phyloP scores from a whole-genome alignment of 1,140 invertebrate genomes.

The Nasonia longicornis region DNA sequence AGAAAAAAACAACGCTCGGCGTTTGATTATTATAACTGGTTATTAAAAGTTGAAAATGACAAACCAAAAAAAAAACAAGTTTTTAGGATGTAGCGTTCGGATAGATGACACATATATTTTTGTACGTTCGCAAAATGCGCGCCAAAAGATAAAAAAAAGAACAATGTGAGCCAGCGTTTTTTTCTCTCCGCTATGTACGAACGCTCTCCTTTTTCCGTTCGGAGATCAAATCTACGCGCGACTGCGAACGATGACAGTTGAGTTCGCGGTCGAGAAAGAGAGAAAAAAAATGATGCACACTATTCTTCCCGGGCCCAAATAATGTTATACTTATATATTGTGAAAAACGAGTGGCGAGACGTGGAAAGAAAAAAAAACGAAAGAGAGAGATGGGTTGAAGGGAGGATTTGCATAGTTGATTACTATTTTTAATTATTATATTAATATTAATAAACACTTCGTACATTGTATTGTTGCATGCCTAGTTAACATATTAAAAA shows the following conservation, averaged over 20 bases:
- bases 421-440: slow-evolving; percentile 64
- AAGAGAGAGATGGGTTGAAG: slow-evolving; percentile 27
- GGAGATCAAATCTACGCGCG: slow-evolving; percentile 6
- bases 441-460: slow-evolving; percentile 55
- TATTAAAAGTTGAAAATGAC: slow-evolving; percentile 43
- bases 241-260: too few species aligned
- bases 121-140: slow-evolving; percentile 64
- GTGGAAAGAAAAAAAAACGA: slow-evolving; percentile 47
- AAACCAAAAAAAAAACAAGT: slow-evolving; percentile 55
- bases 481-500: slow-evolving; percentile 64
- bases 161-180: slow-evolving; percentile 44
- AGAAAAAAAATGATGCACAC: slow-evolving; percentile 51
- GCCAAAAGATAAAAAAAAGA: slow-evolving; percentile 45
- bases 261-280: not conserved
- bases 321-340: slow-evolving; percentile 59
- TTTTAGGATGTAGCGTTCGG: slow-evolving; percentile 66
- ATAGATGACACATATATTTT: slow-evolving; percentile 69
- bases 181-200: slow-evolving; percentile 37
- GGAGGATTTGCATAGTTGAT: slow-evolving; percentile 53
- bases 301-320: slow-evolving; percentile 67
- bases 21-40: slow-evolving; percentile 56
- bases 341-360: not conserved
- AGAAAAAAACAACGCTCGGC: slow-evolving; percentile 51
- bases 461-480: slow-evolving; percentile 65
- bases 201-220: slow-evolving; percentile 21